A percentile compares a stretch with the other conserved stretches of the same genome.
Evolutionary conservation across 1,140 invertebrate genomes (phyloP).

Genomic region (Drosophila pseudoobscura): DNA sequence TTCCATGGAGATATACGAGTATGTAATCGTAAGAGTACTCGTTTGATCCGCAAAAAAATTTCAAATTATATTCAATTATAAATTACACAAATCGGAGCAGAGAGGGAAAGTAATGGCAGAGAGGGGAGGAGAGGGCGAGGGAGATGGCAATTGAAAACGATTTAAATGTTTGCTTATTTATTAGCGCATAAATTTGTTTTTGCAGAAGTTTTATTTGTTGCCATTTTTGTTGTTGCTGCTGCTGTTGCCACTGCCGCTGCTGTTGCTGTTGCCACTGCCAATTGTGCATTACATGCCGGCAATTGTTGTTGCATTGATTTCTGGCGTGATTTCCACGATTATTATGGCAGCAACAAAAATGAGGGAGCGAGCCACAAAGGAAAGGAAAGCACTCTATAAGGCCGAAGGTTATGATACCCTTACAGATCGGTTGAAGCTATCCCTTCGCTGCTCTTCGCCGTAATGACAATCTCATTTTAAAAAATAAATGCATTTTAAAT

Average conservation of each 20-base stretch:
- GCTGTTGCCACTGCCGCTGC: background rate
- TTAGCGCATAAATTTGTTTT: conserved; percentile 69
- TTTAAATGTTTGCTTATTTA: conserved; percentile 67
- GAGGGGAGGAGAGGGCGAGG: background rate
- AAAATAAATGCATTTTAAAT: too few relatives aligned
- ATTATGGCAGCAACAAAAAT: conserved; percentile 33
- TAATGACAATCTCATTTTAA: too few relatives aligned
- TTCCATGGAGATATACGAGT: conserved; percentile 12
- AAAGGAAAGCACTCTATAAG: too few relatives aligned
- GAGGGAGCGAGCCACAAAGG: background rate
- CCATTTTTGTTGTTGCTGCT: background rate
- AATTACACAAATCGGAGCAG: conserved; percentile 40
- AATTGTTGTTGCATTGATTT: conserved; percentile 42
- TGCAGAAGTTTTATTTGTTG: conserved; percentile 20
- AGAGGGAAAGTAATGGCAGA: background rate
- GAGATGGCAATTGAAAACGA: conserved; percentile 51
- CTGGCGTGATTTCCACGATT: conserved; percentile 49
- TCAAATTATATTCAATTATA: conserved; percentile 46
- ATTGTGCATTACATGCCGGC: conserved; percentile 44
- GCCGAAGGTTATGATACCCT: too few relatives aligned
- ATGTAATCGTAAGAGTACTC: background rate
- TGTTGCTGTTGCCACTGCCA: background rate
- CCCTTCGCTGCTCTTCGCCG: too few relatives aligned
- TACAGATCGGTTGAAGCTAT: too few relatives aligned
- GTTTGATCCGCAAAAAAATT: conserved; percentile 14